A percentile compares a stretch with the other conserved stretches of the same genome.
Conservation (phyloP, 2,888 invertebrate genomes). For the Trileptium ribeirensis region DNA sequence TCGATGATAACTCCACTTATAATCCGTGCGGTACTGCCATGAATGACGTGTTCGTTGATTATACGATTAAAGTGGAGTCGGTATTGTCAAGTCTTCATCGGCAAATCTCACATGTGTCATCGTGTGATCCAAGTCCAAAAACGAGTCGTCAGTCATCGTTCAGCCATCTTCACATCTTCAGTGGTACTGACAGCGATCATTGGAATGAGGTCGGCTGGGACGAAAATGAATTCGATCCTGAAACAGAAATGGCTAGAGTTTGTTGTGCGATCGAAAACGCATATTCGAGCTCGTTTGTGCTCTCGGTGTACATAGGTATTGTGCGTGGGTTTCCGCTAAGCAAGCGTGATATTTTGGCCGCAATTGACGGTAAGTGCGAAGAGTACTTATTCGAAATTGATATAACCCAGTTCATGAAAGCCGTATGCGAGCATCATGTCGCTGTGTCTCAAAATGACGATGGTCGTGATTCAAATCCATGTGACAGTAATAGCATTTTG, state of each 20-base stretch:
- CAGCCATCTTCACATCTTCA: background rate
- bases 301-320: background rate
- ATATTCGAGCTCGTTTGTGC: background rate
- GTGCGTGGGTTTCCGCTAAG: background rate
- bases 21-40: background rate
- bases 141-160: background rate
- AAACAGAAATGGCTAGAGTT: background rate
- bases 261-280: background rate
- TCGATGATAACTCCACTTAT: too few relatives aligned
- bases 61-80: background rate
- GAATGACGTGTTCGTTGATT: background rate
- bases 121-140: background rate
- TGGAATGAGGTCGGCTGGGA: background rate
- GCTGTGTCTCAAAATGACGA: background rate
- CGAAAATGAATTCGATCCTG: background rate
- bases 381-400: background rate
- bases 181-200: background rate
- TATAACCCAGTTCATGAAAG: background rate
- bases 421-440: background rate
- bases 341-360: background rate
- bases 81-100: background rate
- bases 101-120: background rate
- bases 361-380: background rate
- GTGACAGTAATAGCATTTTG: too few relatives aligned
- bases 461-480: too few relatives aligned